Base-by-base conservation (phyloP, 2,888 invertebrate genomes). In the Glyphotaelius pellucidus region DNA sequence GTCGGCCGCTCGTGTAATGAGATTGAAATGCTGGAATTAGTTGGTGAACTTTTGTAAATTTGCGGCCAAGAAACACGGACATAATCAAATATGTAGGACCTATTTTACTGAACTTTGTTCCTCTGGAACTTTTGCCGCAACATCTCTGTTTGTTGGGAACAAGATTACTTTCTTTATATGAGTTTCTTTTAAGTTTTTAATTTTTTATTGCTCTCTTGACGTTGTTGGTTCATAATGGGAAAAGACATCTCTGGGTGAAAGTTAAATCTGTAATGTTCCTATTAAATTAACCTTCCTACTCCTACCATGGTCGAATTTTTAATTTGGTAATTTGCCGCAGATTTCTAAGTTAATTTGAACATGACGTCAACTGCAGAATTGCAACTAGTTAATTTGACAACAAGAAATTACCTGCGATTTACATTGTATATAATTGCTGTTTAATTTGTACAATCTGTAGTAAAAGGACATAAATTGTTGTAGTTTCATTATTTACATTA, bases 11-110 rank as follows among this genome's bases (percentile, higher is more conserved):
- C 7, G 42, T 52, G 88, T 80, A 35, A 89, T 89, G 38, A 89
- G 88, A 89, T 89, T 89, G 25, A 67, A 88, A 31, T 25, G 35
- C 25, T 89, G 38, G 38, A 89, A 89, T 89, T 79, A 80, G 88
- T 89, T 89, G 19, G 35, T 25, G 12, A 89, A 89, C 30, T 79
- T 80, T 89, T 32, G 87, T 47, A 31, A 87, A 67, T 67, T 87
- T 47, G 87, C 67, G 31, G 30, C 52, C 31, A n/a, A 87, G 42
- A 52, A 87, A 52, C n/a, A 67, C 12, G 9, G 32, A 35, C 1
- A 25, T 35, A 83, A 35, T 83, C 35, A 83, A 83, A 83, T 83
- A 35, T 83, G 32, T 83, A 35, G 11, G 35, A 25, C 35, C 19
- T 35, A 38, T 35, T 83, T 67, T 25, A 67, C 9, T 2, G 67